These are phyloP conservation scores for Pseudobourletiella spinata DNA, from an alignment of 1,140 invertebrate genomes.

Conservation along the genomic window DNA sequence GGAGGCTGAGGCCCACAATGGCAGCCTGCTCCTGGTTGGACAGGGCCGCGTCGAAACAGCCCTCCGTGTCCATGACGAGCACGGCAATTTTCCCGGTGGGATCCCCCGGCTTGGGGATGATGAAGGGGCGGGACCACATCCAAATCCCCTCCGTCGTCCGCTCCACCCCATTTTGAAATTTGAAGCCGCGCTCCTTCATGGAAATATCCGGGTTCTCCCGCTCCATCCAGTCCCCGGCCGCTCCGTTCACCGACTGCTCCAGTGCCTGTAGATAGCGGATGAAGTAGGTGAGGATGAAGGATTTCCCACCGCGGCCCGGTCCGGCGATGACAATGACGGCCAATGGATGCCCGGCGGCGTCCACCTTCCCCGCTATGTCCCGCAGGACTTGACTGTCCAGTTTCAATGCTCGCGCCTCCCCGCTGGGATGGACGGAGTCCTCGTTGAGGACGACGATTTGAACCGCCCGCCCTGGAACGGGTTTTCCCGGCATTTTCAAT, in stretches of 20 bases:
- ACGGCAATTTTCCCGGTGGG: conserved; percentile 48
- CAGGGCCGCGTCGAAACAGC: conserved; percentile 54
- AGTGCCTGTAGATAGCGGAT: conserved; percentile 12
- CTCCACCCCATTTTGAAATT: conserved; percentile 50
- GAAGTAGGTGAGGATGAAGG: conserved; percentile 13
- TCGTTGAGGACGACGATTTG: too few relatives aligned
- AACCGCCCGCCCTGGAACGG: too few relatives aligned
- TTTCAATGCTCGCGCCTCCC: too few relatives aligned
- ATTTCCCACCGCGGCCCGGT: conserved; percentile 12
- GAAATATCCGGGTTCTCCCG: too few relatives aligned
- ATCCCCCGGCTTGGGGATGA: conserved; percentile 40
- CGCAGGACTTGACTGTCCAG: too few relatives aligned
- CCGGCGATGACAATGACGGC: conserved; percentile 16
- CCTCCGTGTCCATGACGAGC: conserved; percentile 59
- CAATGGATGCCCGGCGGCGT: too few relatives aligned
- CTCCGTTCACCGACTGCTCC: conserved; percentile 32
- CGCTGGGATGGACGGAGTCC: too few relatives aligned
- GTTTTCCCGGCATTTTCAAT: too few relatives aligned
- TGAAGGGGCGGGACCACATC: conserved; percentile 53
- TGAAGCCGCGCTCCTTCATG: conserved; percentile 40
- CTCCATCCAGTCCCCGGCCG: conserved; percentile 43
- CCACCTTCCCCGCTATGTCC: too few relatives aligned
- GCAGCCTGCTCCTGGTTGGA: conserved; percentile 56
- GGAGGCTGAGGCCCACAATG: conserved; percentile 50
- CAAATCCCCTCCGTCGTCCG: too few relatives aligned